These are phyloP conservation scores for Phataginus tetradactyla DNA, from an alignment of 2,797 vertebrate species.

Conservation along the genomic window DNA sequence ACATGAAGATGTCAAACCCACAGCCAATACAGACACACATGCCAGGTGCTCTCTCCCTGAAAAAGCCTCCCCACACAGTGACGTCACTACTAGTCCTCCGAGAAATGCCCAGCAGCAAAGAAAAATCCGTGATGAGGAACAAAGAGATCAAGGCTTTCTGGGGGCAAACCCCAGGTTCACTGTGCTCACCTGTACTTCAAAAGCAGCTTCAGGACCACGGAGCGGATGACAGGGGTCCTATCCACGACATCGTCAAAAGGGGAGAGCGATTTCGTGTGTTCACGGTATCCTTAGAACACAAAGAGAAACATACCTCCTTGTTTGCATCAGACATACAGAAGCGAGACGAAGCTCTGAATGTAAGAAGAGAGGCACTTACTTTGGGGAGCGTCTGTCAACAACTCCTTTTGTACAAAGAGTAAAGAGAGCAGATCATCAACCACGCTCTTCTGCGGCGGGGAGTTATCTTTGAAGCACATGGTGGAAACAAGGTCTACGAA, in stretches of 20 bases:
- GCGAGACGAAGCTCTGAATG: background rate
- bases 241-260: constrained; percentile 95
- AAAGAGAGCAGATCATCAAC: constrained; percentile 90
- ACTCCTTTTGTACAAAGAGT: constrained; percentile 88
- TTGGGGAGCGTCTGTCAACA: background rate
- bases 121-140: background rate
- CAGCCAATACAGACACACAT: too few species aligned
- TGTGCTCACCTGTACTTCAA: constrained; percentile 94
- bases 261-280: constrained; percentile 92
- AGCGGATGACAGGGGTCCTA: constrained; percentile 95
- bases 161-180: too few species aligned
- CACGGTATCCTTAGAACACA: constrained; percentile 73
- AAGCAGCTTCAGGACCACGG: constrained; percentile 95
- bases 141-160: background rate
- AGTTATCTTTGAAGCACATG: constrained; percentile 95
- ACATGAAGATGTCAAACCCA: accelerated
- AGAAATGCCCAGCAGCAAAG: background rate
- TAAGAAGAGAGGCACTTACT: constrained; percentile 72
- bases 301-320: background rate
- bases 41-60: too few species aligned
- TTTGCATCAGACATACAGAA: accelerated
- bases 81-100: accelerated
- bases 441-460: constrained; percentile 89
- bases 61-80: accelerated
- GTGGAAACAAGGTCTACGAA: constrained; percentile 95